Conservation (phyloP, 2,797 vertebrate species). For the Petrocephalus sullivani region DNA sequence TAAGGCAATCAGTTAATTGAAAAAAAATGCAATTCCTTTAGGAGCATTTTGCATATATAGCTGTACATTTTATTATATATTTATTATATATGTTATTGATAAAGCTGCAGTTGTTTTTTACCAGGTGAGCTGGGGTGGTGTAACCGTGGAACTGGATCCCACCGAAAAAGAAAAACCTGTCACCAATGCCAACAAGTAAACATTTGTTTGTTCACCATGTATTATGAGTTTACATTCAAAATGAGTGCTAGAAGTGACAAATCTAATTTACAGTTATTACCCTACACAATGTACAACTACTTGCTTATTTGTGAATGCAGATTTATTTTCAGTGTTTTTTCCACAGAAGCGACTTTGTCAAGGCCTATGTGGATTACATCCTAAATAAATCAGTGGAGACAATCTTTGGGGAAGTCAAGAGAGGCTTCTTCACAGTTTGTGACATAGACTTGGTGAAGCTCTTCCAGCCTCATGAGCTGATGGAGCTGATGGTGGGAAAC, state of each 20-base stretch:
- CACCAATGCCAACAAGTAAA: slow-evolving; percentile 57
- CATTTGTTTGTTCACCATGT: not conserved
- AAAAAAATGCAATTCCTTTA: not conserved
- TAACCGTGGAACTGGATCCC: slow-evolving; percentile 52
- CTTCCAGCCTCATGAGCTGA: slow-evolving; percentile 87
- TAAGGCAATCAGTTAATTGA: not conserved
- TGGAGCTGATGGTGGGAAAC: slow-evolving; percentile 82
- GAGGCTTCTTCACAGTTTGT: slow-evolving; percentile 90
- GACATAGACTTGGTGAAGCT: slow-evolving; percentile 74
- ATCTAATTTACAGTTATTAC: not conserved
- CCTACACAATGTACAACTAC: not conserved
- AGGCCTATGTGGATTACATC: slow-evolving; percentile 71
- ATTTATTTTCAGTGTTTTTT: slow-evolving; percentile 16
- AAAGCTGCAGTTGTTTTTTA: not conserved
- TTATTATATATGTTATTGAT: no score
- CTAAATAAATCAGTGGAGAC: slow-evolving; percentile 81
- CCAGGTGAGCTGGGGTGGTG: slow-evolving; percentile 50
- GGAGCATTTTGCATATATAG: not conserved
- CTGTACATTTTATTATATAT: not conserved
- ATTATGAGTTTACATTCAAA: no score
- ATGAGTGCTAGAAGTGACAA: not conserved
- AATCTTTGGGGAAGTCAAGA: slow-evolving; percentile 75
- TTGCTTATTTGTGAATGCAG: not conserved
- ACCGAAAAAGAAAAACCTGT: slow-evolving; percentile 48
- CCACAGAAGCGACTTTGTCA: slow-evolving; percentile 74